Evolutionary conservation across 1,140 invertebrate species (phyloP).

Genomic region (Hydropsyche tenuis): DNA sequence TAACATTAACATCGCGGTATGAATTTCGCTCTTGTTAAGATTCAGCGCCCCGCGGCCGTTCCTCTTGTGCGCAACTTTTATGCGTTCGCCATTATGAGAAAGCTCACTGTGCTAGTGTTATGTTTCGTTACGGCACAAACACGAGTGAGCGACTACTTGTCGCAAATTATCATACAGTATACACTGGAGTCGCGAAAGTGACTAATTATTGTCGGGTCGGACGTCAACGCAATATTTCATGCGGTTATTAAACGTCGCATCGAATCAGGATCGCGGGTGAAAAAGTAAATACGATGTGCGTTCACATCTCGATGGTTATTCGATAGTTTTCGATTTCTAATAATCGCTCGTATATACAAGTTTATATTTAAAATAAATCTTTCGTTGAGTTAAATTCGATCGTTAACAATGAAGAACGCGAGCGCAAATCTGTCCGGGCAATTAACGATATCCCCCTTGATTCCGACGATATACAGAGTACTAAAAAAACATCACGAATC

Average conservation of each 20-base stretch:
- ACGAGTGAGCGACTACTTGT: neutral
- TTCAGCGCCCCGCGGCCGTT: slow-evolving; percentile 1
- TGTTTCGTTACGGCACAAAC: neutral
- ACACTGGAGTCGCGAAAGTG: neutral
- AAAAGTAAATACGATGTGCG: no score
- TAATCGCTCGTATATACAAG: no score
- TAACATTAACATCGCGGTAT: neutral
- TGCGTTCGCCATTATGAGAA: neutral
- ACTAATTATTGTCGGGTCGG: neutral
- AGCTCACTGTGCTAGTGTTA: neutral
- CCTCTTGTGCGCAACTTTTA: slow-evolving; percentile 7
- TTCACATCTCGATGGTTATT: no score
- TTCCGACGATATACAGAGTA: no score
- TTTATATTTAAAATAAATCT: no score
- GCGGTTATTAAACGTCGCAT: neutral
- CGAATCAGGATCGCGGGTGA: no score
- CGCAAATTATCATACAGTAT: slow-evolving; percentile 9
- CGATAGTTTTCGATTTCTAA: no score
- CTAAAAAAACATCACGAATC: no score
- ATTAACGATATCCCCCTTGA: no score
- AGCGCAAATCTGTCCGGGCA: no score
- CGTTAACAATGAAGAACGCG: no score
- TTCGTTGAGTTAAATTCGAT: no score
- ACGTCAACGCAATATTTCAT: neutral
- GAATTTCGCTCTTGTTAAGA: slow-evolving; percentile 22